phyloP scores from a whole-genome alignment of 2,797 vertebrate genomes.

The Menidia menidia region DNA sequence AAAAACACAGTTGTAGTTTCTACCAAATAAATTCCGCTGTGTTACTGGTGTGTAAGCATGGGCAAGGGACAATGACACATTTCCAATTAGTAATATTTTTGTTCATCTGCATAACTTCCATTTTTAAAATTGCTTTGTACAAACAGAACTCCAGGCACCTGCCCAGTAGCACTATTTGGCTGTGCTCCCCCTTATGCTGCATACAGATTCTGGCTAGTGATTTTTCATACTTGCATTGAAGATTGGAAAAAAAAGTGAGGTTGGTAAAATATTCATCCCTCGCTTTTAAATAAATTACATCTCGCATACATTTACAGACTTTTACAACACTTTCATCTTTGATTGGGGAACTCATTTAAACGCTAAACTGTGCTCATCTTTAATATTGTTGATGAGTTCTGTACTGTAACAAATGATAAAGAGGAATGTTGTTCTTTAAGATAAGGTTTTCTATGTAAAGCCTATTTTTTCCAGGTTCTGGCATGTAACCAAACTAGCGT shows the following conservation, averaged over 20 bases:
- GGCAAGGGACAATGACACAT: constrained; percentile 56
- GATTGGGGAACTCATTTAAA: constrained; percentile 66
- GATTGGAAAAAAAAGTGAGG: constrained; percentile 23
- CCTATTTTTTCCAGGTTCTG: constrained; percentile 14
- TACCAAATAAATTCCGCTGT: constrained; percentile 15
- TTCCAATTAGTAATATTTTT: constrained; percentile 78
- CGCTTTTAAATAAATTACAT: constrained; percentile 68
- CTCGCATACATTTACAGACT: constrained; percentile 49
- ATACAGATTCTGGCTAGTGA: constrained; percentile 64
- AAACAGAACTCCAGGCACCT: constrained; percentile 76
- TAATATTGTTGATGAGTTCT: constrained; percentile 23
- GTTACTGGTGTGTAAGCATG: constrained; percentile 32
- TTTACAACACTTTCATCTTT: constrained; percentile 73
- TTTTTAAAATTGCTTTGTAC: constrained; percentile 82
- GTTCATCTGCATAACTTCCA: constrained; percentile 85
- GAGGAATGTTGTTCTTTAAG: not conserved
- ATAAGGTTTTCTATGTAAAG: not conserved
- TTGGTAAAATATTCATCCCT: constrained; percentile 69
- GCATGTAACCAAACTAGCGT: constrained; percentile 4
- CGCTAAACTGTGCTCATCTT: constrained; percentile 19
- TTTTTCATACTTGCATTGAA: constrained; percentile 59
- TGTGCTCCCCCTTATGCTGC: constrained; percentile 49
- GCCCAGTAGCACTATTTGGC: constrained; percentile 74
- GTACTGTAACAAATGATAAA: constrained; percentile 1
- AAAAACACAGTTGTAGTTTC: constrained; percentile 23